A percentile compares a stretch with the other conserved stretches of the same genome.
These are phyloP conservation scores for Cecidostiba fungosa DNA, from an alignment of 2,888 invertebrate genomes.

Conservation along the genomic window DNA sequence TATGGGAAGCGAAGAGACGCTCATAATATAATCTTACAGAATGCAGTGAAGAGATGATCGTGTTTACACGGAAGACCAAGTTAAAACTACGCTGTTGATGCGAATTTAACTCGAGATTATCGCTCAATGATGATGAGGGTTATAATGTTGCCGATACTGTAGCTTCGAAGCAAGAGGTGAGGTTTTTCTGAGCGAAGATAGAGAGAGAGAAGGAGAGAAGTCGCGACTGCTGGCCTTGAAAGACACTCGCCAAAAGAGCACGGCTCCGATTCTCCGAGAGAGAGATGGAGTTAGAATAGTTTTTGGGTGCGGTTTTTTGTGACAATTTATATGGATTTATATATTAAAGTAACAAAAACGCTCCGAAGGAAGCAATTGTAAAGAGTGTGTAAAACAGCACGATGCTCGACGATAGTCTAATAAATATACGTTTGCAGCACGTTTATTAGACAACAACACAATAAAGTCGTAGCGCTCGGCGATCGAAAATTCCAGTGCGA, in stretches of 20 bases:
- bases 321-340: too few relatives aligned
- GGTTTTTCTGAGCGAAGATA: too few relatives aligned
- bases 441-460: too few relatives aligned
- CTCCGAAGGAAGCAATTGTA: too few relatives aligned
- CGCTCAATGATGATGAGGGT: background rate
- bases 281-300: background rate
- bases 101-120: background rate
- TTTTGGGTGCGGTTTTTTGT: too few relatives aligned
- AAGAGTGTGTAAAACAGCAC: too few relatives aligned
- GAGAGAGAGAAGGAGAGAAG: background rate
- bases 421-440: too few relatives aligned
- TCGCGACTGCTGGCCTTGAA: background rate
- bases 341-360: too few relatives aligned
- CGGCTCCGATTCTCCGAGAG: background rate
- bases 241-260: background rate
- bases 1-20: background rate
- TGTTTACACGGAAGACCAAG: conserved; percentile 39
- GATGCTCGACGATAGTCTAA: too few relatives aligned
- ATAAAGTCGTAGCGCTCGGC: background rate
- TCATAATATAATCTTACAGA: conserved; percentile 9
- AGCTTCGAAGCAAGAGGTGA: background rate
- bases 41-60: background rate
- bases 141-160: background rate
- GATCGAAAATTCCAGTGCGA: background rate
- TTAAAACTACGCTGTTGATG: conserved; percentile 14